Base-by-base conservation (phyloP, 2,113 vertebrate genomes). In the Rousettus leschenaultii region DNA sequence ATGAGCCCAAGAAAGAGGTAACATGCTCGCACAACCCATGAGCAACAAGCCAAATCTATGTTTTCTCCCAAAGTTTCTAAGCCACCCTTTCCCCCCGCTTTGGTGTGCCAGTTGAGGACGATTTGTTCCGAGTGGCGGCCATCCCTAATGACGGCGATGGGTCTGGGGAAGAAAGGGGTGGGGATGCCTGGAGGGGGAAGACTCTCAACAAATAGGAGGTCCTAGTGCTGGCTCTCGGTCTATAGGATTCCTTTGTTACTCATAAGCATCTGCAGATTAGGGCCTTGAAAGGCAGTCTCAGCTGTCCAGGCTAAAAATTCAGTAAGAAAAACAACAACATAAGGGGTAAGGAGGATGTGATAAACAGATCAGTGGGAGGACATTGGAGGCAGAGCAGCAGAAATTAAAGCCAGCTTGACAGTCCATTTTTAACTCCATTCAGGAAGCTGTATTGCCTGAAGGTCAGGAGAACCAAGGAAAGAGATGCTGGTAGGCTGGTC, bases 361-460 rank as follows among this genome's bases (percentile, higher is more conserved):
- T 80, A 80, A 88, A 95, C 91, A 97, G 91, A 88, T 91, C 85
- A 71, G 96, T 91, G 91, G 91, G 93, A 93, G 96, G 91, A 91
- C 85, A 43, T 19, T 68, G 9, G 70, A 71, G 45, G 82, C 96
- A 78, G 95, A 84, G 85, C 86, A 2, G 55, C 95, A 91, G 89
- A 94, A 97, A 95, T 84, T 33, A 63, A 89, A 95, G 89, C 95
- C 94, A 95, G 89, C 82, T 57, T 85, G 71, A 73, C 89, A 88
- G 85, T 88, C 93, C 96, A 96, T 97, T 95, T 97, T 97, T 97
- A 97, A 97, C 96, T 94, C 21, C 0, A 43, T 48, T 38, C 21
- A 21, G 82, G 96, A 95, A 95, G 93, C 96, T 96, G 96, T 68
- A 51, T 26, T 7, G 85, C 90, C 93, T 93, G 95, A 97, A 97